A percentile compares a stretch with the other conserved stretches of the same genome.
phyloP scores from a whole-genome alignment of 2,113 vertebrate species.

The Terrapene triunguis region DNA sequence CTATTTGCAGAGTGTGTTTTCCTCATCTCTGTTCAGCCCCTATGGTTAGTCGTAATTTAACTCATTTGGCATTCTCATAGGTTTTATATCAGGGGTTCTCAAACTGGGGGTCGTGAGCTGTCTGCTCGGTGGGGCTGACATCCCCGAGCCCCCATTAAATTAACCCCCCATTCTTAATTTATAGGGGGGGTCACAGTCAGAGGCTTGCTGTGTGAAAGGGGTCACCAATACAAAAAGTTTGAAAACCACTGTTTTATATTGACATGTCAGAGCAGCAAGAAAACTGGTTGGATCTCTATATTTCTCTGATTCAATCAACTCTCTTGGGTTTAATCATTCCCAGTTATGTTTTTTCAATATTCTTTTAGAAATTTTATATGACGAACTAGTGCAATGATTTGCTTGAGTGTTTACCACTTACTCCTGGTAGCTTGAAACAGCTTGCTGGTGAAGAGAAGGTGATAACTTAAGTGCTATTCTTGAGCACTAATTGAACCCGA shows the following conservation, averaged over 20 bases:
- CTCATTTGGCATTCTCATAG: too few species aligned
- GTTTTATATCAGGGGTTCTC: not conserved
- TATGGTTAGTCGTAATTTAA: not conserved
- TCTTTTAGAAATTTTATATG: not conserved
- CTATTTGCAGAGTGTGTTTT: not conserved
- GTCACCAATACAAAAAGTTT: too few species aligned
- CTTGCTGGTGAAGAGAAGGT: not conserved
- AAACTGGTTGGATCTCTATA: not conserved
- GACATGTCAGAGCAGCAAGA: not conserved
- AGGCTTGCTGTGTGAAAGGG: too few species aligned
- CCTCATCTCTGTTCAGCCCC: not conserved
- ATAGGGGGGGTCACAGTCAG: too few species aligned
- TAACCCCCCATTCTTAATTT: too few species aligned
- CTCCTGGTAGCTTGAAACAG: not conserved
- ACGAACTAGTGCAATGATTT: constrained; percentile 5
- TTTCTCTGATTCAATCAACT: not conserved
- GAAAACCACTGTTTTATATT: not conserved
- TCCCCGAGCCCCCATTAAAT: too few species aligned
- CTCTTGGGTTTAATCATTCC: not conserved
- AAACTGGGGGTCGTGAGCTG: too few species aligned
- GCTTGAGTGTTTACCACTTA: not conserved
- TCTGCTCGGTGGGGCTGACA: too few species aligned
- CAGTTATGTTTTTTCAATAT: not conserved
- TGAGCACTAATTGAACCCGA: not conserved
- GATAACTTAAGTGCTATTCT: constrained; percentile 9